phyloP scores from a whole-genome alignment of 2,797 vertebrate species.

The Hephaestus fuliginosus region DNA sequence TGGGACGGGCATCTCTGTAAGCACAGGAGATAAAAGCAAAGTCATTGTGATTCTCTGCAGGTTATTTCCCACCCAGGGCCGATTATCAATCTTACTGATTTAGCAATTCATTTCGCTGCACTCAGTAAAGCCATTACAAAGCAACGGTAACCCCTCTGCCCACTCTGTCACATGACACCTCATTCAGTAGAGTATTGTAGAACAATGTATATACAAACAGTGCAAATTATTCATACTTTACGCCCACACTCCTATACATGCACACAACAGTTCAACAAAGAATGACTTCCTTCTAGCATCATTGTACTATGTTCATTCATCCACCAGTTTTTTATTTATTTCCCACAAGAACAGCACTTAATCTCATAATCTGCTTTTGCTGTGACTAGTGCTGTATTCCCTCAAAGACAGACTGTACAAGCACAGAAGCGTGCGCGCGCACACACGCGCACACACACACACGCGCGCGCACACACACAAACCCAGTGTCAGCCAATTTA shows the following conservation, averaged over 20 bases:
- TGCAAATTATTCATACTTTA: slow-evolving; percentile 10
- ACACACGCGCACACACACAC: not conserved
- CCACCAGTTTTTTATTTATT: slow-evolving; percentile 56
- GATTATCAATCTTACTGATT: slow-evolving; percentile 68
- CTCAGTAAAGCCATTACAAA: slow-evolving; percentile 52
- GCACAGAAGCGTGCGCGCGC: not conserved
- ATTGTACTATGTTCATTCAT: slow-evolving; percentile 62
- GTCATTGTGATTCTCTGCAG: slow-evolving; percentile 72
- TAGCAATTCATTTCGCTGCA: slow-evolving; percentile 53
- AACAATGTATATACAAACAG: slow-evolving; percentile 8
- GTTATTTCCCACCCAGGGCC: slow-evolving; percentile 63
- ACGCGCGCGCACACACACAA: slow-evolving; percentile 18
- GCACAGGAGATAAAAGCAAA: slow-evolving; percentile 67
- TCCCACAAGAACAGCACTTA: slow-evolving; percentile 69
- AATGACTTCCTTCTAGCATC: slow-evolving; percentile 45
- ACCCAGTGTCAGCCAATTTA: slow-evolving; percentile 70
- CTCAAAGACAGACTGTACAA: slow-evolving; percentile 50
- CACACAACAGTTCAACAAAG: slow-evolving; percentile 37
- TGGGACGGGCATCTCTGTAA: slow-evolving; percentile 47
- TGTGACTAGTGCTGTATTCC: slow-evolving; percentile 73
- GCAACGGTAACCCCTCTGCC: slow-evolving; percentile 33
- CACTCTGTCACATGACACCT: slow-evolving; percentile 11
- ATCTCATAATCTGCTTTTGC: slow-evolving; percentile 85
- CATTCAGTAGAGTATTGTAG: slow-evolving; percentile 3
- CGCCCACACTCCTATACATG: not conserved